Evolutionary conservation across 2,888 invertebrate genomes (phyloP), one percentile per base, ranked within the genome.

Genomic region (Ditylenchus weischeri): DNA sequence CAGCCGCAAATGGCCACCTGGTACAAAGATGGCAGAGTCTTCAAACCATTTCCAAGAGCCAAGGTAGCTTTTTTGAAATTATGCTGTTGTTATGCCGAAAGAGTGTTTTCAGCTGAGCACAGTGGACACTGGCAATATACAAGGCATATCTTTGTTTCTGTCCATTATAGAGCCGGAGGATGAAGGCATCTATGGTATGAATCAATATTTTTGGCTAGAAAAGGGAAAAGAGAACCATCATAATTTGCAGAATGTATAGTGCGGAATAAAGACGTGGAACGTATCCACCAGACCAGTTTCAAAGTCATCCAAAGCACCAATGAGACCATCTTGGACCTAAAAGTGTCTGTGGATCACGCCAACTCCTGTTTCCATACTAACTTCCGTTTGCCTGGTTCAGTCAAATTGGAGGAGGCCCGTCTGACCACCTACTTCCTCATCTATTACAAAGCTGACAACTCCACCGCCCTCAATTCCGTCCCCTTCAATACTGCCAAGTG

Each of bases 131-230:
- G 54, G n/a, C 10, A 29, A 21, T 11, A 54, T 54, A 3, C 29
- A 54, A 21, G 54, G 54, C 21, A 29, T 54, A 7, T 54, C 54
- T 13, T 18, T 62, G 19, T 50, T 50, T 11, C 49, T 57, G 15
- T 54, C 64, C 19, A 49, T 64, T 4, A 15, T 64, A 7, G 64
- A 64, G 23, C 64, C 64, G 43, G 36, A 47, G 6, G 64, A 64
- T 36, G 51, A 64, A 47, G 62, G 29, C 59, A 29, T 36, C 38
- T 59, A 29, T 59, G 19, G 19, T 59, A 29, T 23, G 23, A 13
- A 11, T 35, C 13, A 35, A 29, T 59, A 19, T 57, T 57, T 18
- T 50, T 50, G 18, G 43, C 43, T 43, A 43, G 3, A 13, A 43
- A 15, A 3, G 8, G 43, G 8, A 43, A 43, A 6, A 3, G 13